phyloP scores from a whole-genome alignment of 2,113 vertebrate genomes.

The Microtus pennsylvanicus region DNA sequence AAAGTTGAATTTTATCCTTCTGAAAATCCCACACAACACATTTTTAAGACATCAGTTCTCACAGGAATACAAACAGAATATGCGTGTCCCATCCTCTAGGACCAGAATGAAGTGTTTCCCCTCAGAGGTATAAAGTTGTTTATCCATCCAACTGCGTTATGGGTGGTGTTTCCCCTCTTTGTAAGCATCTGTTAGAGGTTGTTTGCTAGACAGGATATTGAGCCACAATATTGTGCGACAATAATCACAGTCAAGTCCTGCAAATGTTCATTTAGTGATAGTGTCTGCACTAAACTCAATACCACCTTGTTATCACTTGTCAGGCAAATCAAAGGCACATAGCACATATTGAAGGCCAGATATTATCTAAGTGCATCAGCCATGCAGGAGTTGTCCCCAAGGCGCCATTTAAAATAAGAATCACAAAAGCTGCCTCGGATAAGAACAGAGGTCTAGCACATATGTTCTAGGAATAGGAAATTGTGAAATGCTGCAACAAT shows the following conservation, averaged over 20 bases:
- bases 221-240: neutral
- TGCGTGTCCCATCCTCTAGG: conserved; percentile 17
- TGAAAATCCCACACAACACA: neutral
- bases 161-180: conserved; percentile 55
- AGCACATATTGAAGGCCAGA: conserved; percentile 20
- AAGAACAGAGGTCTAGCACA: neutral
- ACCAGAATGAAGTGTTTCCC: conserved; percentile 35
- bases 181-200: conserved; percentile 34
- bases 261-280: conserved; percentile 64
- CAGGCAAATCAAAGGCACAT: conserved; percentile 64
- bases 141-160: conserved; percentile 53
- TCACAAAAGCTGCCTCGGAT: conserved; percentile 5
- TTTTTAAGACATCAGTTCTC: conserved; percentile 21
- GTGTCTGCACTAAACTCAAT: conserved; percentile 57
- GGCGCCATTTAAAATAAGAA: conserved; percentile 48
- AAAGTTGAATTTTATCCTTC: neutral
- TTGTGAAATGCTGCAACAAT: conserved; percentile 41
- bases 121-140: neutral
- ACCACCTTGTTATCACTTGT: conserved; percentile 49
- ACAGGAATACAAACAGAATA: neutral
- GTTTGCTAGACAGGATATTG: conserved; percentile 67
- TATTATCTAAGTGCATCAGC: conserved; percentile 33
- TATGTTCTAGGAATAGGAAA: conserved; percentile 63
- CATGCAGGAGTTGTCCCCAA: conserved; percentile 49
- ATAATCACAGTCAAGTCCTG: conserved; percentile 62